Evolutionary conservation across 2,797 vertebrate species (phyloP).

Genomic region (Gallirallus australis): DNA sequence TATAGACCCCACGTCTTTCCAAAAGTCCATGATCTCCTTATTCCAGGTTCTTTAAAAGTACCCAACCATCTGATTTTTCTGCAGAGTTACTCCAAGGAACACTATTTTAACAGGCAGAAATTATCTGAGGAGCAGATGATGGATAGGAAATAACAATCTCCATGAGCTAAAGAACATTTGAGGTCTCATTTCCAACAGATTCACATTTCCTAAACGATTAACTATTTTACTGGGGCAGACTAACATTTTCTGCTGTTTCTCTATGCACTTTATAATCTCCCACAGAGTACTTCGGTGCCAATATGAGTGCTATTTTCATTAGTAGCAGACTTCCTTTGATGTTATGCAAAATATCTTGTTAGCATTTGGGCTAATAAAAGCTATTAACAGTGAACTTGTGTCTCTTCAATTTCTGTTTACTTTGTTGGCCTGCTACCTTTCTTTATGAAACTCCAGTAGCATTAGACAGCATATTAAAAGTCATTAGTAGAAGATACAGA

Average conservation of each 20-base stretch:
- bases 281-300: neutral
- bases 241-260: slow-evolving; percentile 37
- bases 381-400: slow-evolving; percentile 7
- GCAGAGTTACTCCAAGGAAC: neutral
- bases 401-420: slow-evolving; percentile 5
- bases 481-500: neutral
- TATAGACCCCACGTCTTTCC: neutral
- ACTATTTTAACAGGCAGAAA: neutral
- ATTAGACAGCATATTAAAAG: neutral
- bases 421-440: neutral
- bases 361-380: slow-evolving; percentile 30
- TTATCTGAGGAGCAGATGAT: neutral
- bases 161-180: neutral
- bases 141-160: neutral
- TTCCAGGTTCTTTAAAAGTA: neutral
- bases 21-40: neutral
- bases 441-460: neutral
- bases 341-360: slow-evolving; percentile 22
- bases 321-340: slow-evolving; percentile 11
- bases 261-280: neutral
- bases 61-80: neutral
- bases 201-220: neutral
- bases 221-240: neutral
- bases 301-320: neutral
- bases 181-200: neutral